Evolutionary conservation across 1,140 invertebrate species (phyloP).

Genomic region (Neomicropteryx cornuta): DNA sequence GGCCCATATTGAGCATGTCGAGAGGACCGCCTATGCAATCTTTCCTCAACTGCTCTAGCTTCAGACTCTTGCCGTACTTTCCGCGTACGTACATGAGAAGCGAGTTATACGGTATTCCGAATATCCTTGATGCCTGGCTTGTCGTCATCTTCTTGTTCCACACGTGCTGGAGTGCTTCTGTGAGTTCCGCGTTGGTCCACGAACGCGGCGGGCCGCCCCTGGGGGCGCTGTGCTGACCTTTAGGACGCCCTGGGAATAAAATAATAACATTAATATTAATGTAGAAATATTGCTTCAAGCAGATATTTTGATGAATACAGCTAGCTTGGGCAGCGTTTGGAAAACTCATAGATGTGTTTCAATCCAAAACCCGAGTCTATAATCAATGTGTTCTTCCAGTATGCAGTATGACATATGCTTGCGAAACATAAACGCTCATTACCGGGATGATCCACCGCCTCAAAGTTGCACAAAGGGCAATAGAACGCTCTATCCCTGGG

Average conservation of each 20-base stretch:
- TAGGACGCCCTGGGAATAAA: conserved; percentile 48
- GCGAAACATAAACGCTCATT: too few relatives aligned
- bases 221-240: conserved; percentile 80
- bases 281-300: too few relatives aligned
- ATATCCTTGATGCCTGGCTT: conserved; percentile 78
- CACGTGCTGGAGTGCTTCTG: conserved; percentile 77
- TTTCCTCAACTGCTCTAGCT: conserved; percentile 74
- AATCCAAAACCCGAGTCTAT: too few relatives aligned
- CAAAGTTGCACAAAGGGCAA: too few relatives aligned
- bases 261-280: conserved; percentile 13
- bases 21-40: conserved; percentile 70
- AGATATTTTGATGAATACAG: too few relatives aligned
- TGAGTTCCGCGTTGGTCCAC: conserved; percentile 83
- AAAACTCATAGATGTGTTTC: too few relatives aligned
- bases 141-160: conserved; percentile 95
- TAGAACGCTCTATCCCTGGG: too few relatives aligned
- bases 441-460: too few relatives aligned
- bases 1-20: conserved; percentile 56
- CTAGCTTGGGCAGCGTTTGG: too few relatives aligned
- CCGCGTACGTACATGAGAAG: conserved; percentile 86
- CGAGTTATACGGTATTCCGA: conserved; percentile 85
- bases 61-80: conserved; percentile 82
- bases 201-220: conserved; percentile 77
- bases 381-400: too few relatives aligned
- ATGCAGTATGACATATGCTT: too few relatives aligned